Conservation (phyloP, 1,140 invertebrate species). For the Ladona fulva region DNA sequence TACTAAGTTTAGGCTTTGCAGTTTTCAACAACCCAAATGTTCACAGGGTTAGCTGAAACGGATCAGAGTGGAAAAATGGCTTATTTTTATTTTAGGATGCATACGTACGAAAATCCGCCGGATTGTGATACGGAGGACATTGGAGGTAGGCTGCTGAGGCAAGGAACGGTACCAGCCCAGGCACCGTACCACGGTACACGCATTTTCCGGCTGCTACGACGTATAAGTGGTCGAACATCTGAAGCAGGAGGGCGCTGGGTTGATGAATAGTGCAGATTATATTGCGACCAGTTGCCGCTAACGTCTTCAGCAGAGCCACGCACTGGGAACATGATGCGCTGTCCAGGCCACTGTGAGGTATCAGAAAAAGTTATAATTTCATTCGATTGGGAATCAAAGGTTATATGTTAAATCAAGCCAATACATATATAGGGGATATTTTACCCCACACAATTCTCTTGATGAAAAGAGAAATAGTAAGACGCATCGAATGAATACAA, state of each 20-base stretch:
- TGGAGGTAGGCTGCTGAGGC: slow-evolving; percentile 49
- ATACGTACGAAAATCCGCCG: slow-evolving; percentile 76
- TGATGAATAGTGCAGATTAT: slow-evolving; percentile 87
- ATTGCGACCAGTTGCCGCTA: slow-evolving; percentile 69
- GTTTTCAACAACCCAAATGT: too few relatives aligned
- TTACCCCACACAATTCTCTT: too few relatives aligned
- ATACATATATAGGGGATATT: too few relatives aligned
- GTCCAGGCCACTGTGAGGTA: slow-evolving; percentile 64
- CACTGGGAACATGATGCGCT: slow-evolving; percentile 78
- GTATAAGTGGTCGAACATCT: slow-evolving; percentile 85
- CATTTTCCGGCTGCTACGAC: slow-evolving; percentile 70
- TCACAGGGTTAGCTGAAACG: too few relatives aligned
- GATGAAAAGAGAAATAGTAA: too few relatives aligned
- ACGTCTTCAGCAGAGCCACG: slow-evolving; percentile 58
- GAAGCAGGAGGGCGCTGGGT: slow-evolving; percentile 75
- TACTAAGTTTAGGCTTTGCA: too few relatives aligned
- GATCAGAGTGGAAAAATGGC: neutral
- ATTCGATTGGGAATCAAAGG: too few relatives aligned
- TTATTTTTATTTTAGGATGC: slow-evolving; percentile 27
- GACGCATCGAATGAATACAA: too few relatives aligned
- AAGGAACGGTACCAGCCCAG: slow-evolving; percentile 67
- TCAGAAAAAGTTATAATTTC: too few relatives aligned
- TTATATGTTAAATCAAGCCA: too few relatives aligned
- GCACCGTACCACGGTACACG: slow-evolving; percentile 68
- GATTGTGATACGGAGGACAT: slow-evolving; percentile 84